Evolutionary conservation across 2,888 invertebrate species (phyloP).

Genomic region (Hypena proboscidalis): DNA sequence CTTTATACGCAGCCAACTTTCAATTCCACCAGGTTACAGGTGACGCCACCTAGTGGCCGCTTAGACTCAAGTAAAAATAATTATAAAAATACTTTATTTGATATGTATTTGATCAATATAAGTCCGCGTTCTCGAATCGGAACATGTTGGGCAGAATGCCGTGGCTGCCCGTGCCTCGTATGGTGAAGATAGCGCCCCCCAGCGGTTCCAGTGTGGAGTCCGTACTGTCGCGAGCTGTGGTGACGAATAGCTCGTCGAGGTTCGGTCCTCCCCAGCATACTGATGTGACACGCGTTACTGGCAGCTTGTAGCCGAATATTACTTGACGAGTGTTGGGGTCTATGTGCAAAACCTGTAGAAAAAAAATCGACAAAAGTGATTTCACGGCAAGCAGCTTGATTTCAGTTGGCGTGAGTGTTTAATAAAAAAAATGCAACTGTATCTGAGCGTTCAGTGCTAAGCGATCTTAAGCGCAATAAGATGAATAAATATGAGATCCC

Average conservation of each 20-base stretch:
- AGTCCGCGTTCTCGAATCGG: slow-evolving; percentile 62
- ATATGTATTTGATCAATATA: slow-evolving; percentile 51
- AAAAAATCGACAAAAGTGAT: too few species aligned
- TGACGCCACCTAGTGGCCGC: too few species aligned
- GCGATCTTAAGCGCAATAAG: too few species aligned
- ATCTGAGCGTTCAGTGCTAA: too few species aligned
- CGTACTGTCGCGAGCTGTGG: slow-evolving; percentile 64
- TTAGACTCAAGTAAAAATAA: too few species aligned
- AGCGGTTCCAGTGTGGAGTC: slow-evolving; percentile 52
- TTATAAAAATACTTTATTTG: slow-evolving; percentile 7
- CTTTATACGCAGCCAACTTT: too few species aligned
- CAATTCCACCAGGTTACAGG: too few species aligned
- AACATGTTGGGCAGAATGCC: slow-evolving; percentile 56
- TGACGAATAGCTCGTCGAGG: slow-evolving; percentile 87
- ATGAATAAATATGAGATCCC: too few species aligned
- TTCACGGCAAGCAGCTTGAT: too few species aligned
- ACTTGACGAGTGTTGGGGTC: slow-evolving; percentile 80
- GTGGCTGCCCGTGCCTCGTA: slow-evolving; percentile 61
- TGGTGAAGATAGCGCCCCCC: slow-evolving; percentile 69
- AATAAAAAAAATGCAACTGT: too few species aligned
- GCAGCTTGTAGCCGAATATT: slow-evolving; percentile 79
- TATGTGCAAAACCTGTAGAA: slow-evolving; percentile 82
- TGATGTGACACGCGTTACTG: slow-evolving; percentile 86
- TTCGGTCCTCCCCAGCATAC: slow-evolving; percentile 88
- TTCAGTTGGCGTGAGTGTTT: too few species aligned